These are phyloP conservation scores for Turritopsis rubra DNA, from an alignment of 30 jellyfish, hydroid and myxozoan genomes.

Conservation along the genomic window DNA sequence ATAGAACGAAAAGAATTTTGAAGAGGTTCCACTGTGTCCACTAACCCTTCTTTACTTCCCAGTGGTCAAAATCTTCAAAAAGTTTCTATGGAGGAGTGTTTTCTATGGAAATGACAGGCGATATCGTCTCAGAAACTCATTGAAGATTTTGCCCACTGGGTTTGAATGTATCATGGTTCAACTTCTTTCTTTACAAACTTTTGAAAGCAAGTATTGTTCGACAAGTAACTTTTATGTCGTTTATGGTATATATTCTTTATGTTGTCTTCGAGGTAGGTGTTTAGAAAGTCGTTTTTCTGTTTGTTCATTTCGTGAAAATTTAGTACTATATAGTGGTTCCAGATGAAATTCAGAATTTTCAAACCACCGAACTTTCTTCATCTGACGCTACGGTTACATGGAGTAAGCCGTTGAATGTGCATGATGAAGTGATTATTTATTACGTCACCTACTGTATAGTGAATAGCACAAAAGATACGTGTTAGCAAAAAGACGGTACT, in stretches of 20 bases:
- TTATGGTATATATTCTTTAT: too few relatives aligned
- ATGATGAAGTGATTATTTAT: background rate
- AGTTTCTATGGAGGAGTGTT: too few relatives aligned
- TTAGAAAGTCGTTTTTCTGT: too few relatives aligned
- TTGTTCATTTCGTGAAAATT: background rate
- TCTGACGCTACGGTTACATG: background rate
- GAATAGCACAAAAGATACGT: background rate
- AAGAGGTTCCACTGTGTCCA: background rate
- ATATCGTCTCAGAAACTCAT: too few relatives aligned
- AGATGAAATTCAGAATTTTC: background rate
- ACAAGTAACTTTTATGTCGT: too few relatives aligned
- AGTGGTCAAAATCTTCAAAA: background rate
- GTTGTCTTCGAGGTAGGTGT: too few relatives aligned
- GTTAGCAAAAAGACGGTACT: constrained; percentile 4
- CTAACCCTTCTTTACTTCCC: background rate
- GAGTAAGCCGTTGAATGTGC: background rate
- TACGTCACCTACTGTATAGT: background rate
- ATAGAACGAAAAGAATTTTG: background rate
- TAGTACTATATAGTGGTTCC: background rate
- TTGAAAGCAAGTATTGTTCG: too few relatives aligned
- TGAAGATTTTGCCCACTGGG: too few relatives aligned
- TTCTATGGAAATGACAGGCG: too few relatives aligned
- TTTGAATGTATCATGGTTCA: too few relatives aligned
- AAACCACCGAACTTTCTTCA: background rate
- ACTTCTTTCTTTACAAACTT: too few relatives aligned